These are phyloP conservation scores for Uria lomvia DNA, from an alignment of 2,113 vertebrate species.

Conservation along the genomic window DNA sequence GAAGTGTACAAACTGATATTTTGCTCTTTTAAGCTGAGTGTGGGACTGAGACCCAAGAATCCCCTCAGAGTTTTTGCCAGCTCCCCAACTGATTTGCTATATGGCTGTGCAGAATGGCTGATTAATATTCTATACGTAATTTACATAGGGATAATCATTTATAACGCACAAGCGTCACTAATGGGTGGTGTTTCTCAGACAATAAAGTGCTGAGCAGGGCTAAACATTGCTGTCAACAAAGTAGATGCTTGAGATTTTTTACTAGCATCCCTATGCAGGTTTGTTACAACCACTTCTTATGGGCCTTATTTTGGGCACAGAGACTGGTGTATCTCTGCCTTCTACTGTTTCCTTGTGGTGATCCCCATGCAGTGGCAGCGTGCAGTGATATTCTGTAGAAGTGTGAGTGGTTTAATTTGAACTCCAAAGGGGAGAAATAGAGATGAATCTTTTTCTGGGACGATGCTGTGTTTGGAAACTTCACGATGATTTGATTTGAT, in stretches of 20 bases:
- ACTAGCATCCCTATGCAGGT: neutral
- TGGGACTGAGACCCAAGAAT: neutral
- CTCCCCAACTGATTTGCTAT: neutral
- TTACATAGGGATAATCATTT: neutral
- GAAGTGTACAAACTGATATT: neutral
- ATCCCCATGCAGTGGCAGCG: neutral
- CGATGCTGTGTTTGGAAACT: neutral
- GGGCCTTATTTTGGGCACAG: neutral
- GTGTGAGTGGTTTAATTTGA: neutral
- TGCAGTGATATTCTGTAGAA: neutral
- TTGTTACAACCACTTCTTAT: neutral
- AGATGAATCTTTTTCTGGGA: neutral
- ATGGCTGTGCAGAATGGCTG: neutral
- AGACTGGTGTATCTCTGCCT: neutral
- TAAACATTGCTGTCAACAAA: neutral
- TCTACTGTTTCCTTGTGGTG: neutral
- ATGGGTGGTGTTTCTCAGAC: neutral
- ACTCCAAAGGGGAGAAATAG: neutral
- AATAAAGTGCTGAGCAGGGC: neutral
- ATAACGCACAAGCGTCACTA: neutral
- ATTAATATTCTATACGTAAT: neutral
- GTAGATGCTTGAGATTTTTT: neutral
- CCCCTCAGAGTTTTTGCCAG: neutral
- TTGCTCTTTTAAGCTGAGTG: neutral
- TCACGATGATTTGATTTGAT: neutral